Conservation (phyloP, 2,888 invertebrate genomes). For the Hirtodrosophila histrioides region DNA sequence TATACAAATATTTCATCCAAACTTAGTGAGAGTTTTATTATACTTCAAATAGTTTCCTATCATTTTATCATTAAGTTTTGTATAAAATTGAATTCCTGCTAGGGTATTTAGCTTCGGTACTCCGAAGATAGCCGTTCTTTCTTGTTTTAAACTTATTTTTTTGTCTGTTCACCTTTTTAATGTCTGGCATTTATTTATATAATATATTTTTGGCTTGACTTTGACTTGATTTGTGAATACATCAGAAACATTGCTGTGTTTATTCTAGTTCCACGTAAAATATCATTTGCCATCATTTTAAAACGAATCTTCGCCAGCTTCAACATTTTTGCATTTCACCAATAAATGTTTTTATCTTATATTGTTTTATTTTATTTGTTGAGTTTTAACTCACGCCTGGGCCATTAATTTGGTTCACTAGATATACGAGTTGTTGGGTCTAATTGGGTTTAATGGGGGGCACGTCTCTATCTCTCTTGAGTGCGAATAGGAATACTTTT, state of each 20-base stretch:
- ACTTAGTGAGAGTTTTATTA: too few species aligned
- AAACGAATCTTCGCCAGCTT: constrained; percentile 15
- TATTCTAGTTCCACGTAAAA: constrained; percentile 46
- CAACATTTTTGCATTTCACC: constrained; percentile 24
- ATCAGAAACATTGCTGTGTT: constrained; percentile 45
- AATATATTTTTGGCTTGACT: constrained; percentile 31
- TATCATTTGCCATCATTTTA: constrained; percentile 49
- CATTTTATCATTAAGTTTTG: too few species aligned
- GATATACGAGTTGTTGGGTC: constrained; percentile 22
- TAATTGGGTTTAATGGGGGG: constrained; percentile 63
- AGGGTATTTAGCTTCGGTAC: too few species aligned
- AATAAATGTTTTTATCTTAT: constrained; percentile 12
- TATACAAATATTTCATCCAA: too few species aligned
- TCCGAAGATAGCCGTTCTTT: too few species aligned
- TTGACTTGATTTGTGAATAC: constrained; percentile 68
- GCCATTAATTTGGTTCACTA: constrained; percentile 23
- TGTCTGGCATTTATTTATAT: constrained; percentile 37
- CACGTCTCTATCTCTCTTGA: constrained; percentile 25
- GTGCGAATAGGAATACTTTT: constrained; percentile 15
- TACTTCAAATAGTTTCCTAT: too few species aligned
- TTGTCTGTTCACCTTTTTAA: constrained; percentile 4
- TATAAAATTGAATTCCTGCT: too few species aligned
- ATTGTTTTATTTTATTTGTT: constrained; percentile 1
- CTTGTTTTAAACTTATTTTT: too few species aligned
- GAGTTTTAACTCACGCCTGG: constrained; percentile 15